Evolutionary conservation across 2,797 vertebrate genomes (phyloP).

Genomic region (Stomatorhinus walkeri): DNA sequence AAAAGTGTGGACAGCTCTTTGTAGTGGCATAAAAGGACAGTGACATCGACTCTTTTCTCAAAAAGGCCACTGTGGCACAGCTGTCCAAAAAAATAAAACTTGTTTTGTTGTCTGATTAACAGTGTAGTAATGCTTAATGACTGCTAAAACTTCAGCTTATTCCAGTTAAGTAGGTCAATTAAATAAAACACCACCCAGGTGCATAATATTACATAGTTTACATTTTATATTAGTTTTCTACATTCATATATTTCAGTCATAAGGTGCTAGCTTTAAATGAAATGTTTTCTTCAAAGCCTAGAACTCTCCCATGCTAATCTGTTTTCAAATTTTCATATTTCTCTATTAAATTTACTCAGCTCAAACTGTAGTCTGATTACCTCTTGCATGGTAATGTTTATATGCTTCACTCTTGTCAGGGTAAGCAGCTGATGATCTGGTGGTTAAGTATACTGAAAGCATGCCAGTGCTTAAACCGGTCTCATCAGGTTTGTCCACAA

Average conservation of each 20-base stretch:
- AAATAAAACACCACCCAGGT: background rate
- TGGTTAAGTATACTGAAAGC: background rate
- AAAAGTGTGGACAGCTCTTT: background rate
- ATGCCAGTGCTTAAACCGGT: background rate
- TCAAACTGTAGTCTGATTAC: background rate
- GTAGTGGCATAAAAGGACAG: background rate
- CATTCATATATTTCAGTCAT: background rate
- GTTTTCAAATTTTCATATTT: background rate
- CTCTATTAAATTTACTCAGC: background rate
- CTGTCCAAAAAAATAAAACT: background rate
- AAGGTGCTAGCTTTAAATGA: background rate
- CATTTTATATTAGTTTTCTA: background rate
- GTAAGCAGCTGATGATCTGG: background rate
- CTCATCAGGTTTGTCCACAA: background rate
- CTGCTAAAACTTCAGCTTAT: background rate
- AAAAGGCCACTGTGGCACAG: slow-evolving; percentile 11
- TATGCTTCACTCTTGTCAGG: background rate
- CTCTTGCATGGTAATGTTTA: background rate
- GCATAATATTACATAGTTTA: background rate
- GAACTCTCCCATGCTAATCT: background rate
- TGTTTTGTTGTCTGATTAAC: background rate
- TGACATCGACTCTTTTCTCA: background rate
- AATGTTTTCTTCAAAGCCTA: background rate
- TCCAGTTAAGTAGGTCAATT: background rate
- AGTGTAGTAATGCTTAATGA: background rate